These are phyloP conservation scores for Caenorhabditis parvicauda DNA, from an alignment of 2,888 invertebrate species.

Conservation along the genomic window DNA sequence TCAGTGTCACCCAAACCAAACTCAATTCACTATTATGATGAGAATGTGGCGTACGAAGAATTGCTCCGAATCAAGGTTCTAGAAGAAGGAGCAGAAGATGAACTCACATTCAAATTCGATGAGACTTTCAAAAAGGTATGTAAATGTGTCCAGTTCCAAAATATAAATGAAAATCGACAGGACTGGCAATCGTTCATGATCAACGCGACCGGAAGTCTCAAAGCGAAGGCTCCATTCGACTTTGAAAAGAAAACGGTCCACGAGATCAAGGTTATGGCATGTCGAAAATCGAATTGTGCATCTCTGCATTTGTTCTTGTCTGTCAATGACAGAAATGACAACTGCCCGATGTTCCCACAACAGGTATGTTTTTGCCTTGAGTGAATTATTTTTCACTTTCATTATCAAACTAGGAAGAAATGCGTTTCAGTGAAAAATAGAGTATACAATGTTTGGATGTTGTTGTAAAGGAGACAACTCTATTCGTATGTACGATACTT, in stretches of 20 bases:
- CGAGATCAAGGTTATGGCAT: conserved; percentile 35
- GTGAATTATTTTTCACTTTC: not conserved
- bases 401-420: not conserved
- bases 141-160: not conserved
- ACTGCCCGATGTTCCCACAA: conserved; percentile 47
- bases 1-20: conserved; percentile 34
- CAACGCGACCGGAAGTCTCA: conserved; percentile 22
- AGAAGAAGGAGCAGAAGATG: conserved; percentile 16
- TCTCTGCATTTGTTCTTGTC: conserved; percentile 38
- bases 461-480: too few species aligned
- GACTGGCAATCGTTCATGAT: conserved; percentile 35
- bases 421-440: too few species aligned
- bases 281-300: conserved; percentile 31
- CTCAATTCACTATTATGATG: conserved; percentile 44
- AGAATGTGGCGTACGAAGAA: conserved; percentile 37
- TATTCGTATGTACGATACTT: not conserved
- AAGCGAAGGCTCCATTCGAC: conserved; percentile 32
- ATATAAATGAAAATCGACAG: not conserved
- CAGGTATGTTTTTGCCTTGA: conserved; percentile 12
- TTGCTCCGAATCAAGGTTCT: conserved; percentile 31
- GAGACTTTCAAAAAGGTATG: conserved; percentile 34
- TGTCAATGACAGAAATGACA: conserved; percentile 47
- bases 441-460: too few species aligned
- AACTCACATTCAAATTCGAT: conserved; percentile 25
- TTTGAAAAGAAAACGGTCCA: conserved; percentile 49